Evolutionary conservation across 1,140 invertebrate species (phyloP), one percentile per base, ranked within the genome.

Genomic region (Lerema accius): DNA sequence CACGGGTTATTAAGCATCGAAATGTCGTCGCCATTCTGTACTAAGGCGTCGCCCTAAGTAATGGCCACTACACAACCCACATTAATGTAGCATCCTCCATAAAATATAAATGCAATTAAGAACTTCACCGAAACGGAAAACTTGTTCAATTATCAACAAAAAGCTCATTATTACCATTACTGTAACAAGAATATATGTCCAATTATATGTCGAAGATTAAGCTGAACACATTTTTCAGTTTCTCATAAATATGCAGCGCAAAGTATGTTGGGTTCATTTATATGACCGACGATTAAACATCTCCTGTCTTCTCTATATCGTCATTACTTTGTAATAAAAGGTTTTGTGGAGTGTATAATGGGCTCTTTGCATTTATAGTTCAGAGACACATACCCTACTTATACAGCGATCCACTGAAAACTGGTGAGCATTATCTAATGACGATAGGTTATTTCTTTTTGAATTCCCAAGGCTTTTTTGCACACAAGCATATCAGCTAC

Each of bases 1-100:
- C 71, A 51, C 48, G 42, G 75, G 82, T 84, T 84, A 86, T 86
- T 86, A 86, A 84, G 76, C 80, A 84, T 79, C 83, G 78, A 82
- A 82, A 84, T 82, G 80, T 86, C 73, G 74, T 66, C 63, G 71
- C 72, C 51, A 63, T 59, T 66, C 66, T 63, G 73, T 64, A 63
- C 67, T 43, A 59, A 80, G 80, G 80, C 80, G 78, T 84, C 74
- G 74, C 72, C 67, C 63, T 82, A 76, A 80, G 73, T 80, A 82
- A 78, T 74, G 67, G 65, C 61, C 63, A 26, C 65, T 77, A 72
- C 67, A 65, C 69, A 63, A 51, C 65, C 64, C 67, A 69, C 58
- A 69, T 72, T 72, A 63, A 72, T 63, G 64, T 61, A 61, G 63
- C 66, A 69, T 56, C 45, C 55, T 66, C 65, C 53, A 17, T 49